These are phyloP conservation scores for Heteractis magnifica DNA, from an alignment of 92 coral and sea anemone genomes.

Conservation along the genomic window DNA sequence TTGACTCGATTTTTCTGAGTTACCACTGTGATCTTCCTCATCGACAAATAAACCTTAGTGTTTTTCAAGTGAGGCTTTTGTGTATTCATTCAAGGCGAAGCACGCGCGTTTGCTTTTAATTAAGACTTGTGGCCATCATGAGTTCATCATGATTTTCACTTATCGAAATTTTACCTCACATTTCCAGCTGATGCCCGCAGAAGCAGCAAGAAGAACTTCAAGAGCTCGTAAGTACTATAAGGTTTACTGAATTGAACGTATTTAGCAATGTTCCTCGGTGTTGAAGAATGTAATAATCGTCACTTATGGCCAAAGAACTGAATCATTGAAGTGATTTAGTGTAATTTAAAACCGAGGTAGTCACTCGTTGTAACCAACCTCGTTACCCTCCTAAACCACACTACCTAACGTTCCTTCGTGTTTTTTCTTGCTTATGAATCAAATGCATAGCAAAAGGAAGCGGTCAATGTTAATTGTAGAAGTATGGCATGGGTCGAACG, in stretches of 20 bases:
- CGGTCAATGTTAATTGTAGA: neutral
- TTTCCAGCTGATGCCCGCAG: slow-evolving; percentile 1
- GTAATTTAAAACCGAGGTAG: slow-evolving; percentile 23
- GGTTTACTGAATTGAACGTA: neutral
- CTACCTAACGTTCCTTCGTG: neutral
- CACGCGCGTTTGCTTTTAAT: neutral
- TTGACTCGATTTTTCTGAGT: neutral
- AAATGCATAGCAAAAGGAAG: neutral
- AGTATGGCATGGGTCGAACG: slow-evolving; percentile 1
- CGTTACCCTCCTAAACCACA: neutral
- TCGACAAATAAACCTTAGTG: neutral
- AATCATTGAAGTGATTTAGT: slow-evolving; percentile 15
- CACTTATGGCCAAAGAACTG: neutral
- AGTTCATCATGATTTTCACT: neutral
- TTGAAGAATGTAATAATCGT: neutral
- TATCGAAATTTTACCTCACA: neutral
- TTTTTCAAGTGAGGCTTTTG: neutral
- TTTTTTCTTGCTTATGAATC: neutral
- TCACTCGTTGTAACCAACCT: slow-evolving; percentile 10
- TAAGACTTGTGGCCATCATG: neutral
- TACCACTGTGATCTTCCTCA: neutral
- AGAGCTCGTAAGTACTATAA: slow-evolving; percentile 17
- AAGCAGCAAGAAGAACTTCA: neutral
- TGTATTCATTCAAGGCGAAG: neutral
- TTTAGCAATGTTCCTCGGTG: neutral